These are phyloP conservation scores for Lophura nycthemera DNA, from an alignment of 2,113 vertebrate species.

Conservation along the genomic window DNA sequence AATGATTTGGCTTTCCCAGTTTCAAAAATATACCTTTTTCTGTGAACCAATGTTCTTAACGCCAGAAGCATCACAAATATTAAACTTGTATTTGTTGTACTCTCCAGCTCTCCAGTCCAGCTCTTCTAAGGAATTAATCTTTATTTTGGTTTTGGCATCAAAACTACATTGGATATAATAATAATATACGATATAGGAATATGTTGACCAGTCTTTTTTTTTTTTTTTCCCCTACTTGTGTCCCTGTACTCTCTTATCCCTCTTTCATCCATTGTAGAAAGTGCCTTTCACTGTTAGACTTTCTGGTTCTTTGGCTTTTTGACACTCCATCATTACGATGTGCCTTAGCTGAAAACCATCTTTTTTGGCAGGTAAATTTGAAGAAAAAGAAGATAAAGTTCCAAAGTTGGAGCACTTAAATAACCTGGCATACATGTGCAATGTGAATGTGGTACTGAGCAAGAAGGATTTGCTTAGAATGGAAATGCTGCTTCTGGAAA, in stretches of 20 bases:
- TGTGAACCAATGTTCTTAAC: not conserved
- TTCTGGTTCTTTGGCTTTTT: not conserved
- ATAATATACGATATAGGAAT: not conserved
- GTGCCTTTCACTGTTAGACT: not conserved
- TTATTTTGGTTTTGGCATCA: not conserved
- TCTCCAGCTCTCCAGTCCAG: not conserved
- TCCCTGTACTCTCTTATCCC: not conserved
- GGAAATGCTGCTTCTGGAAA: slow-evolving; percentile 90
- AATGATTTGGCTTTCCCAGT: not conserved
- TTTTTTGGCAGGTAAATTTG: slow-evolving; percentile 87
- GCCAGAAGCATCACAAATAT: not conserved
- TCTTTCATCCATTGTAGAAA: not conserved
- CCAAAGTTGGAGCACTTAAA: slow-evolving; percentile 92
- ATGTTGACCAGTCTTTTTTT: not conserved
- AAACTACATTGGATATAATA: not conserved
- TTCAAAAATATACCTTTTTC: not conserved
- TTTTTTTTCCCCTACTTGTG: not conserved
- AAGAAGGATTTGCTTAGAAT: slow-evolving; percentile 88
- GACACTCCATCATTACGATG: not conserved
- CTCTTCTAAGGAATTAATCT: not conserved
- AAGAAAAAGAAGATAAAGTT: slow-evolving; percentile 89
- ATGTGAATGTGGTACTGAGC: slow-evolving; percentile 84
- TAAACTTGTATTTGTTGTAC: not conserved
- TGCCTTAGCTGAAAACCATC: not conserved
- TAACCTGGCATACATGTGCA: slow-evolving; percentile 83